A percentile compares a stretch with the other conserved stretches of the same genome.
phyloP scores from a whole-genome alignment of 2,113 vertebrate genomes.

The Seriola aureovittata region DNA sequence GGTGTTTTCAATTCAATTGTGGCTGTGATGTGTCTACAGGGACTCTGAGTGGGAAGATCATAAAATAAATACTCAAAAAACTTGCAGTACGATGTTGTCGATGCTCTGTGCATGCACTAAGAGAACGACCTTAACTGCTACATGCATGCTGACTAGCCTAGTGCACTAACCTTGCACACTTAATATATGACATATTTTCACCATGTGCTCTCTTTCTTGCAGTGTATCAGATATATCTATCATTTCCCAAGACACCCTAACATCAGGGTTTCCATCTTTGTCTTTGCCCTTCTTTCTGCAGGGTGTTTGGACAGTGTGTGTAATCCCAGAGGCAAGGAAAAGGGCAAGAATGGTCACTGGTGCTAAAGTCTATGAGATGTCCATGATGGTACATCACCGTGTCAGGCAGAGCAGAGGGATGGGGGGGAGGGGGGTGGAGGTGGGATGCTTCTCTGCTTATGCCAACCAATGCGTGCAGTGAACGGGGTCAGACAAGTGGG shows the following conservation, averaged over 20 bases:
- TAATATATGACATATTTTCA: slow-evolving; percentile 50
- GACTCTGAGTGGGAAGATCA: slow-evolving; percentile 11
- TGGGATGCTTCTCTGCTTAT: slow-evolving; percentile 20
- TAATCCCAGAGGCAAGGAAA: slow-evolving; percentile 20
- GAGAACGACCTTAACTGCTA: not conserved
- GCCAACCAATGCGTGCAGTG: slow-evolving; percentile 14
- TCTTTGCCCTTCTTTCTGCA: slow-evolving; percentile 23
- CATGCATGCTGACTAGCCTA: not conserved
- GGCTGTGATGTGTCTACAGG: not conserved
- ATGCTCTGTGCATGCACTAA: not conserved
- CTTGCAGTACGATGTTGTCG: too few relatives aligned
- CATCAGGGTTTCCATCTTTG: slow-evolving; percentile 34
- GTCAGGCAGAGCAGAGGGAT: slow-evolving; percentile 24
- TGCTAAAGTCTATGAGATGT: slow-evolving; percentile 38
- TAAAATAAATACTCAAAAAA: slow-evolving; percentile 14
- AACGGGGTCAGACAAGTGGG: not conserved
- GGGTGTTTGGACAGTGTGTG: slow-evolving; percentile 3
- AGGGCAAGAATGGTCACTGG: slow-evolving; percentile 19
- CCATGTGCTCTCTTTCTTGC: slow-evolving; percentile 1
- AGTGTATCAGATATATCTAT: slow-evolving; percentile 21
- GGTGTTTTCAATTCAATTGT: not conserved
- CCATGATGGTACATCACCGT: slow-evolving; percentile 46
- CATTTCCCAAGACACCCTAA: slow-evolving; percentile 13
- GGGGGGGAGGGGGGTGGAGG: not conserved
- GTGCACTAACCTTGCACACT: slow-evolving; percentile 2